These are phyloP conservation scores for Diabrotica virgifera DNA, from an alignment of 1,140 invertebrate species.

Conservation along the genomic window DNA sequence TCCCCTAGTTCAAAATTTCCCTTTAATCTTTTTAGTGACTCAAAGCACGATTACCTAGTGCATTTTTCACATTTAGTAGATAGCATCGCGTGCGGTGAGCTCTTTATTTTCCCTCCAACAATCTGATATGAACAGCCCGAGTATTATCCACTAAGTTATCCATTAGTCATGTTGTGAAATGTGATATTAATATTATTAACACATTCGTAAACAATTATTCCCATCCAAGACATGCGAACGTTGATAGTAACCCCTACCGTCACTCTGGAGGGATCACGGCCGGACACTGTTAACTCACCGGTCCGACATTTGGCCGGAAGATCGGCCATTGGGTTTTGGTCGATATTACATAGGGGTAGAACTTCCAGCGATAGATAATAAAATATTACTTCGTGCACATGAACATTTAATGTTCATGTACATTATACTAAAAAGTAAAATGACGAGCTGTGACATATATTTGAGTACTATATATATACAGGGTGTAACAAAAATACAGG, in stretches of 20 bases:
- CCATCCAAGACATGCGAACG: constrained; percentile 16
- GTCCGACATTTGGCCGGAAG: constrained; percentile 26
- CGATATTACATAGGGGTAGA: constrained; percentile 20
- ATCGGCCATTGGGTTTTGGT: constrained; percentile 28
- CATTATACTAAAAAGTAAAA: no score
- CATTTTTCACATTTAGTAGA: constrained; percentile 7
- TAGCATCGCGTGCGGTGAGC: constrained; percentile 13
- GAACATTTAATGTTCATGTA: no score
- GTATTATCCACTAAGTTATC: constrained; percentile 20
- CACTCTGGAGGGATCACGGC: constrained; percentile 7
- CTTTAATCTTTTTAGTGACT: no score
- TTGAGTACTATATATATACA: no score
- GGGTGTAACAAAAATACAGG: no score
- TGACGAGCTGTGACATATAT: no score
- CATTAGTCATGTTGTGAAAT: constrained; percentile 25
- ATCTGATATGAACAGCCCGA: constrained; percentile 17
- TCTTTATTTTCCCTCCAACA: constrained; percentile 12
- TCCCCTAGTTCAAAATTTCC: no score
- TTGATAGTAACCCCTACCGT: background rate
- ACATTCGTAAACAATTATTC: constrained; percentile 23
- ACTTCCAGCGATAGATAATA: no score
- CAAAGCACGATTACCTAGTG: background rate
- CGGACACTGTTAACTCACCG: constrained; percentile 26
- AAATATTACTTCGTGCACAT: no score
- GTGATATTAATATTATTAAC: constrained; percentile 24